phyloP scores from a whole-genome alignment of 2,797 vertebrate genomes.

The Notamacropus eugenii region DNA sequence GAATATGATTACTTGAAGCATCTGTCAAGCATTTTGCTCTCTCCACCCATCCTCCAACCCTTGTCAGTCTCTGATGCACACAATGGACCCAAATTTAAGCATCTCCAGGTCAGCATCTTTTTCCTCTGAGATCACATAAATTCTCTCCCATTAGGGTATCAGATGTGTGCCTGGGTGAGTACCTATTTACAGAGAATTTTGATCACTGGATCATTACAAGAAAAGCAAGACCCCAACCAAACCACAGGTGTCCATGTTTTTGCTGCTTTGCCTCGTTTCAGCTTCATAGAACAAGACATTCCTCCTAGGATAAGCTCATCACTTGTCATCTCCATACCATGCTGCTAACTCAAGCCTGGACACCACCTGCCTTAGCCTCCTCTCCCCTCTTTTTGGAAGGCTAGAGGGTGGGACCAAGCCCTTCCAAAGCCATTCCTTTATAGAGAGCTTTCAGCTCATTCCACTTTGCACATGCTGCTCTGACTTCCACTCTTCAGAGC shows the following conservation, averaged over 20 bases:
- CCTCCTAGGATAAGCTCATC: not conserved
- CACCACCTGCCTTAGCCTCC: not conserved
- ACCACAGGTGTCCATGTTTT: not conserved
- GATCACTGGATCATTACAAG: not conserved
- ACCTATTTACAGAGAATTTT: not conserved
- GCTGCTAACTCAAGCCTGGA: not conserved
- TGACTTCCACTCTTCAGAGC: not conserved
- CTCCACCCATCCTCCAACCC: not conserved
- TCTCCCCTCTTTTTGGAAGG: not conserved
- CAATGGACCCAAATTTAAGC: not conserved
- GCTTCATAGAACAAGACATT: not conserved
- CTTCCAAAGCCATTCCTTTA: not conserved
- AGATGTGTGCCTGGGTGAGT: not conserved
- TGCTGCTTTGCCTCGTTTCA: not conserved
- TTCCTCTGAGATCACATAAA: not conserved
- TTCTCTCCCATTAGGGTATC: not conserved
- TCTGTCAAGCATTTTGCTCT: not conserved
- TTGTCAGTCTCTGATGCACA: not conserved
- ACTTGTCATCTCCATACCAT: not conserved
- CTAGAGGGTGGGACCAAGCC: not conserved
- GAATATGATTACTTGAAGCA: not conserved
- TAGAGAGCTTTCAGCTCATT: not conserved
- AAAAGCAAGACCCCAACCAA: not conserved
- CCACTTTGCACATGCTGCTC: not conserved
- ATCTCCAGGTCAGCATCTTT: not conserved